Evolutionary conservation across 2,888 invertebrate species (phyloP).

Genomic region (Thereva nobilitata): DNA sequence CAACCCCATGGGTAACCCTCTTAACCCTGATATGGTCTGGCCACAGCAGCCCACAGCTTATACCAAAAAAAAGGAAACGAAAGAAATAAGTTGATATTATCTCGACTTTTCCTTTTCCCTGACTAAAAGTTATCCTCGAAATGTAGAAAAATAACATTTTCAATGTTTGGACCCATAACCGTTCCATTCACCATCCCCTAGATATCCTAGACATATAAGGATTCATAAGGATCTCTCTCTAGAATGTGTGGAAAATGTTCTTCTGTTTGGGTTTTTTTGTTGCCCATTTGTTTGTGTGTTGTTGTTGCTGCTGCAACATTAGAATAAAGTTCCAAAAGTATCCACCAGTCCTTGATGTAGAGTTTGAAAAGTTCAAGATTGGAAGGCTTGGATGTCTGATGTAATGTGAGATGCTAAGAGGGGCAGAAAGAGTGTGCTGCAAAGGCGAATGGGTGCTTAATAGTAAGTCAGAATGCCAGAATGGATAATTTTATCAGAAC

Average conservation of each 20-base stretch:
- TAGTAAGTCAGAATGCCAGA: slow-evolving; percentile 32
- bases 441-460: slow-evolving; percentile 13
- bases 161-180: slow-evolving; percentile 20
- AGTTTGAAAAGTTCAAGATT: slow-evolving; percentile 5
- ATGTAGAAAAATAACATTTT: slow-evolving; percentile 30
- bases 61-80: background rate
- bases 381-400: background rate
- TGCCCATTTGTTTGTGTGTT: slow-evolving; percentile 2
- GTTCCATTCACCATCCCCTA: slow-evolving; percentile 3
- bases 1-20: slow-evolving; percentile 24
- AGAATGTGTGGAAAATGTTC: slow-evolving; percentile 11
- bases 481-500: slow-evolving; percentile 35
- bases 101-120: background rate
- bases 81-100: slow-evolving; percentile 24
- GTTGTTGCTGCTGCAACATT: slow-evolving; percentile 25
- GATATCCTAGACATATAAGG: slow-evolving; percentile 29
- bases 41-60: too few species aligned
- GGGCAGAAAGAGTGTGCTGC: background rate
- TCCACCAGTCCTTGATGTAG: slow-evolving; percentile 7
- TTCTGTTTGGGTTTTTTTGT: slow-evolving; percentile 5
- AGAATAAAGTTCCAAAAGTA: slow-evolving; percentile 30
- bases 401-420: background rate
- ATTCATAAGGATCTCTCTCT: slow-evolving; percentile 2
- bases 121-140: slow-evolving; percentile 10
- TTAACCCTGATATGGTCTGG: slow-evolving; percentile 25